Conservation (phyloP, 2,113 vertebrate genomes). For the Esox niger region DNA sequence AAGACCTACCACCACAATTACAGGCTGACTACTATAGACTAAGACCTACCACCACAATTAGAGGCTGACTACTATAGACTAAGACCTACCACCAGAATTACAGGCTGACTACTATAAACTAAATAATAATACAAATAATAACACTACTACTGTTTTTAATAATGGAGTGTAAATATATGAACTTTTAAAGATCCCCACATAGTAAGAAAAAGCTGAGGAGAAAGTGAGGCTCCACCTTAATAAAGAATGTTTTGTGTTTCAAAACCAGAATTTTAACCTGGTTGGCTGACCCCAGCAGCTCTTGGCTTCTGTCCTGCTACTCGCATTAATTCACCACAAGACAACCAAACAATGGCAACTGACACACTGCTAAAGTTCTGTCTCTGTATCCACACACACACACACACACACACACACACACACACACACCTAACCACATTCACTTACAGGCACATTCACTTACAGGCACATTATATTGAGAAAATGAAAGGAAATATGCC, state of each 20-base stretch:
- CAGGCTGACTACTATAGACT: no score
- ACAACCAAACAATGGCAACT: conserved; percentile 58
- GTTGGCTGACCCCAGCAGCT: conserved; percentile 65
- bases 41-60: no score
- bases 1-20: no score
- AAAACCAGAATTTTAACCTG: conserved; percentile 70
- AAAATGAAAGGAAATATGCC: conserved; percentile 50
- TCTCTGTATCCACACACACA: not conserved
- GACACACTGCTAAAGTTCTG: not conserved
- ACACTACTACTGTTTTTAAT: conserved; percentile 56
- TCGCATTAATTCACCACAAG: conserved; percentile 5
- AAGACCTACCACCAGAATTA: no score
- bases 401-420: not conserved
- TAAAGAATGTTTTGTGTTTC: conserved; percentile 72
- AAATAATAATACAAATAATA: no score
- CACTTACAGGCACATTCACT: not conserved
- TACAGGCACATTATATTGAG: not conserved
- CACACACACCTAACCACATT: conserved; percentile 1
- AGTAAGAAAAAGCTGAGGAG: conserved; percentile 59
- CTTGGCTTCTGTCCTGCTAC: conserved; percentile 31
- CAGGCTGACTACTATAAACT: no score
- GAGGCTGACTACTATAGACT: no score
- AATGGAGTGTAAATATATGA: conserved; percentile 13
- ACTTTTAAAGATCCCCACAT: no score
- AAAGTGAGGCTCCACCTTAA: conserved; percentile 61